Percentiles rank a stretch among this genome's conserved stretches.
Evolutionary conservation across 2,113 vertebrate species (phyloP).

Genomic region (Trichomycterus rosablanca): DNA sequence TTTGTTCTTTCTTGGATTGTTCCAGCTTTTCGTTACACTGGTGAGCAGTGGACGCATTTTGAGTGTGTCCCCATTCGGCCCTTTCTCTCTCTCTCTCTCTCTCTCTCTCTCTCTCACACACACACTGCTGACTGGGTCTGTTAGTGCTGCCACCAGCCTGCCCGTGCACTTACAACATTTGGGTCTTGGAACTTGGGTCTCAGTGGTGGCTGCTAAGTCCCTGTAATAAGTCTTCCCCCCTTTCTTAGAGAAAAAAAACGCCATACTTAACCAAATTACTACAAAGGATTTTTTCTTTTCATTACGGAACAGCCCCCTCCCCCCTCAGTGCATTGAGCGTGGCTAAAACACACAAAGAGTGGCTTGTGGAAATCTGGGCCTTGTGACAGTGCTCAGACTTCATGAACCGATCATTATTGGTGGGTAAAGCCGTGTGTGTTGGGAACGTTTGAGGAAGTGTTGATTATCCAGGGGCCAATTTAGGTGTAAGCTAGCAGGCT

Average conservation of each 20-base stretch:
- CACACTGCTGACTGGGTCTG: no score
- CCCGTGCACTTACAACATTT: no score
- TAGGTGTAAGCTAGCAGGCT: slow-evolving; percentile 39
- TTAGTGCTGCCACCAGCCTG: no score
- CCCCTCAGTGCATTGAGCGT: slow-evolving; percentile 18
- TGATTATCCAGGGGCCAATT: slow-evolving; percentile 38
- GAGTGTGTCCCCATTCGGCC: no score
- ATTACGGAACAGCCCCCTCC: no score
- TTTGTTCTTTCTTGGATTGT: no score
- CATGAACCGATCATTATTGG: slow-evolving; percentile 24
- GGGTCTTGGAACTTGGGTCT: slow-evolving; percentile 14
- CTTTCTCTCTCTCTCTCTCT: no score
- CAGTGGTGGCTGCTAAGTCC: neutral
- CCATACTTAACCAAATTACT: no score
- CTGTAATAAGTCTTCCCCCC: neutral
- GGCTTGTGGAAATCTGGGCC: slow-evolving; percentile 65
- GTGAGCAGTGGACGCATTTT: no score
- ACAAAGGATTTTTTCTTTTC: slow-evolving; percentile 40
- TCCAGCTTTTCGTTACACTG: no score
- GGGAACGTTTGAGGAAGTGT: slow-evolving; percentile 2
- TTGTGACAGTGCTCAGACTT: slow-evolving; percentile 62
- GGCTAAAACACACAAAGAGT: slow-evolving; percentile 56
- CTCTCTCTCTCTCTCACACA: no score
- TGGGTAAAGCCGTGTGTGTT: slow-evolving; percentile 2
- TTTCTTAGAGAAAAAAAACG: neutral